Evolutionary conservation across 2,797 vertebrate species (phyloP), one percentile per base, ranked within the genome.

Genomic region (Etheostoma perlongum): DNA sequence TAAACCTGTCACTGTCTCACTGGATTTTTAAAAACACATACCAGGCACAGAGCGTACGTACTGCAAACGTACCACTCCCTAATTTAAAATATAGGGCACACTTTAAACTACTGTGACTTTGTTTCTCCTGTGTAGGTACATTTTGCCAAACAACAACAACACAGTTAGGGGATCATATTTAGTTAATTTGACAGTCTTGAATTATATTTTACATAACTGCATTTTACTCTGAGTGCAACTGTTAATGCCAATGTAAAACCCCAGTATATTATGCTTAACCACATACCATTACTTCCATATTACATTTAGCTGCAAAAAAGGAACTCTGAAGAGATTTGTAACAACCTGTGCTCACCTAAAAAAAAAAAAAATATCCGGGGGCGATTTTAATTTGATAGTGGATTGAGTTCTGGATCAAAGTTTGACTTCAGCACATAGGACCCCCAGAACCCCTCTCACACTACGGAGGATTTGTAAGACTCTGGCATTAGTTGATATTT

Each of bases 21-120:
- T 53, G 19, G 25, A 59, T 49, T 51, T 79, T 83, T 72, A 65
- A 72, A 86, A 77, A 74, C 72, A 82, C 81, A 84, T 85, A 75
- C 71, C 80, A 84, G 54, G 84, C 51, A 51, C 25, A 7, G 23
- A 2, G 18, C 53, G 51, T 25, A 65, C 14, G 33, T 3, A 57
- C 19, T 54, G 15, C 6, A 52, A 47, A 44, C 1, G 2, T 6
- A 69, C 46, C 54, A 16, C 67, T 55, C 70, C 55, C 63, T 75
- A 44, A 36, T 40, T 47, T 48, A 55, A 77, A 74, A 54, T 30
- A 55, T 40, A 40, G 36, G 10, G 36, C 36, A 40, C 59, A 6
- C 47, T 47, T 49, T 9, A 63, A 72, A 51, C 23, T 18, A 19
- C 5, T 40, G n/a, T 19, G 16, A 46, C 25, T 6, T 27, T 64